Evolutionary conservation across 1,140 invertebrate genomes (phyloP), one percentile per base, ranked within the genome.

Genomic region (Uloborus diversus): DNA sequence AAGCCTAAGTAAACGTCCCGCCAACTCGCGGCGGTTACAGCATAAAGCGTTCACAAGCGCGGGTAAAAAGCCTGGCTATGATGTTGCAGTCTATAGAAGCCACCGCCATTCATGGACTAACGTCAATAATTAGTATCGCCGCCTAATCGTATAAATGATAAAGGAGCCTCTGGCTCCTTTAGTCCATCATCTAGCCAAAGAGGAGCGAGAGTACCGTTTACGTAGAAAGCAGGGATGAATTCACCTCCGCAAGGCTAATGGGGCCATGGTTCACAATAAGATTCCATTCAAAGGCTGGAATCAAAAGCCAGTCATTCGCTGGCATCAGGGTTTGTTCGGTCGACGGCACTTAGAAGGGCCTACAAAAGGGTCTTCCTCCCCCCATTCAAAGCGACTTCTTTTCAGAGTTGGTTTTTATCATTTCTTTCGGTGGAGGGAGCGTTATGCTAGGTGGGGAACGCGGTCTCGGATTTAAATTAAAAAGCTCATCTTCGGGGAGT

Each of bases 71-170:
- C 68, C 33, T 37, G 7, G 33, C 33, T 42, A 62, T 20, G 70
- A 35, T 68, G 68, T 59, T 37, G 17, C 25, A 75, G 37, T 62
- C 59, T 64, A 75, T 75, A 51, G 70, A 61, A 62, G 70, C 70
- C 32, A 25, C 70, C 56, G 70, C 70, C 37, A 75, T 75, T 75
- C 70, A 71, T 42, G 69, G 33, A 71, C 28, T 71, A 71, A 62
- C 70, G 70, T 62, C 61, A 76, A 76, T 76, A 76, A 76, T 76
- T 76, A 76, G 73, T 76, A 76, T 76, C 61, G 73, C 49, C 73
- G 73, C 73, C 73, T 76, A 76, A 76, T 76, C 73, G 73, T 30
- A 76, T 76, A 64, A 76, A 76, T 76, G 73, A 76, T 76, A 53
- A 76, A 76, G 64, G 57, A 57, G 47, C 25, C 25, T 17, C 4